phyloP scores from a whole-genome alignment of 2,113 vertebrate species.

The Corythoichthys haematopterus region DNA sequence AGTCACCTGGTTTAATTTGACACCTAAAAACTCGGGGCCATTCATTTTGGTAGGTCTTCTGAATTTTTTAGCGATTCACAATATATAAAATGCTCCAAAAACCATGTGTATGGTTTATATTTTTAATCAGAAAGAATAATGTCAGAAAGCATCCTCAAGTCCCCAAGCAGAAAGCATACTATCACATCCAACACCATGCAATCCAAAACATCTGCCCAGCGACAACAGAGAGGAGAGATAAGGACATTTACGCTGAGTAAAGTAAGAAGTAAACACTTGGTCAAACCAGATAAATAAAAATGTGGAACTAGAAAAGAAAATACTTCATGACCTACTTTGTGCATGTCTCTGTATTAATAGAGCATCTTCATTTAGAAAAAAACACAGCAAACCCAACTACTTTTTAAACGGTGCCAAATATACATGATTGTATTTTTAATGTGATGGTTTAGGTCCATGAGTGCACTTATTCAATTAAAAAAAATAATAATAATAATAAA shows the following conservation, averaged over 20 bases:
- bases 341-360: constrained; percentile 1
- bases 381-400: constrained; percentile 19
- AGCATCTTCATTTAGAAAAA: constrained; percentile 18
- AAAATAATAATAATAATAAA: no score
- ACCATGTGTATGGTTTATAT: constrained; percentile 8
- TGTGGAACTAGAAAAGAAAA: not conserved
- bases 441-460: constrained; percentile 8
- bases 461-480: not conserved
- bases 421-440: constrained; percentile 15
- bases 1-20: no score
- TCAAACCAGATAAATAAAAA: constrained; percentile 49
- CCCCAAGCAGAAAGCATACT: constrained; percentile 32
- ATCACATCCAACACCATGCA: constrained; percentile 44
- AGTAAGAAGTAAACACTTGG: constrained; percentile 35
- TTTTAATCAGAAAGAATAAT: constrained; percentile 38
- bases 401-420: constrained; percentile 36
- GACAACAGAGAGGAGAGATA: constrained; percentile 20
- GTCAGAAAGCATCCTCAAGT: constrained; percentile 30
- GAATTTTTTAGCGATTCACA: not conserved
- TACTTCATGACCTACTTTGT: constrained; percentile 18
- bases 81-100: not conserved
- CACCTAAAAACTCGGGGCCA: no score
- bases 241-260: constrained; percentile 10
- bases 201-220: constrained; percentile 31
- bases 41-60: no score